Base-by-base conservation (phyloP, 2,797 vertebrate species). In the Sciaenops ocellatus region DNA sequence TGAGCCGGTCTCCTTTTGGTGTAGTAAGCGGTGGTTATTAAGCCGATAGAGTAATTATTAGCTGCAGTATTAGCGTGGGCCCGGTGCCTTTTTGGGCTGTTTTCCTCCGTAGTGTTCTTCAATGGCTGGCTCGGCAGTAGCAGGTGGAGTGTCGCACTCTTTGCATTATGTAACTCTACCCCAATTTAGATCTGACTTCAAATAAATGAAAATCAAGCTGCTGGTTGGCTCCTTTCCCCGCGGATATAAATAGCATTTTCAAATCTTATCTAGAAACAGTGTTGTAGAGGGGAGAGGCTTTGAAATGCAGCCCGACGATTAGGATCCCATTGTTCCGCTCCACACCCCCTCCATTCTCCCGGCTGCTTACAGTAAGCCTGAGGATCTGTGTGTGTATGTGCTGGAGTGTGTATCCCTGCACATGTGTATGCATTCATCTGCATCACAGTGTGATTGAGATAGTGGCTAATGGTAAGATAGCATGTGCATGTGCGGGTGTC, bases 231-330 rank as follows among this genome's bases (percentile, higher is more conserved):
- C 85, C 72, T 79, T 79, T 85, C 88, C 91, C 86, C 42, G 34
- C 69, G 57, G 90, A 90, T 95, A 95, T 95, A 94, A 94, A 95
- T 94, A 95, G 90, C 84, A 70, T 93, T 91, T 94, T 92, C 85
- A 90, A 93, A 94, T 94, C 93, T 94, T 94, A 95, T 95, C 94
- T 92, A 85, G 91, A 92, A 93, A 94, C 86, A 83, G 85, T 93
- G 91, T 93, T 93, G 93, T 92, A 86, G 91, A 90, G 88, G 85
- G 89, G 92, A 89, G 87, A 90, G 82, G 90, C 93, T 94, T 94
- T 94, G 93, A 95, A 94, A 95, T 88, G 89, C 89, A 92, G 89
- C 89, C 91, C 87, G 30, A 90, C 87, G 93, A 95, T 95, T 95
- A 95, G 88, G 89, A 92, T 93, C 87, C 93, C 82, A 94, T 94